phyloP scores from a whole-genome alignment of 2,888 invertebrate genomes.

The Octonoba sinensis region DNA sequence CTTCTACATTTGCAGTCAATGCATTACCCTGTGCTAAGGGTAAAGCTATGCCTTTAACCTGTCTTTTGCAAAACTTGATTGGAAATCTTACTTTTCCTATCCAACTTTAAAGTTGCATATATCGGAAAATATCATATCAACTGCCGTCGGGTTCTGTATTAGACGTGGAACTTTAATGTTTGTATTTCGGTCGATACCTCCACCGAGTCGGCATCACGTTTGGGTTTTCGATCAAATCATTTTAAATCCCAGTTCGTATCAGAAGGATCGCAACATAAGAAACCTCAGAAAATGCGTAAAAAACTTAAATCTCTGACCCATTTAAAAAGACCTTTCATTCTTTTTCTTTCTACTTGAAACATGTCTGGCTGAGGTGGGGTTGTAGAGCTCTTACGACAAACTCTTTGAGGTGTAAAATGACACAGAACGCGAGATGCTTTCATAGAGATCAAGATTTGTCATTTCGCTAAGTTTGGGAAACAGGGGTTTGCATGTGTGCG shows the following conservation, averaged over 20 bases:
- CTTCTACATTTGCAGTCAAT: slow-evolving; percentile 13
- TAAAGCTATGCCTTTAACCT: slow-evolving; percentile 20
- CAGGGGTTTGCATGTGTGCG: slow-evolving; percentile 14
- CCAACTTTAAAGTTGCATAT: slow-evolving; percentile 22
- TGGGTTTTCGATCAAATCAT: slow-evolving; percentile 39
- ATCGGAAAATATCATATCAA: slow-evolving; percentile 33
- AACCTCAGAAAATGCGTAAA: no score
- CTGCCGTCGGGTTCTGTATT: background rate
- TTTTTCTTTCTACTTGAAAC: no score
- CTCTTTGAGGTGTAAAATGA: slow-evolving; percentile 48
- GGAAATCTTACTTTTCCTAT: slow-evolving; percentile 28
- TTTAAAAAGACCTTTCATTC: no score
- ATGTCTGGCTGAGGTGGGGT: background rate
- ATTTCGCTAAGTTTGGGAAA: slow-evolving; percentile 20
- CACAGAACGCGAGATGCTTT: slow-evolving; percentile 6
- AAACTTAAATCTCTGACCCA: no score
- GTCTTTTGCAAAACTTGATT: slow-evolving; percentile 32
- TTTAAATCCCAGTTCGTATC: slow-evolving; percentile 9
- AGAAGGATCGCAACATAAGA: no score
- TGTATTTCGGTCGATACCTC: background rate
- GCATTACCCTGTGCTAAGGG: background rate
- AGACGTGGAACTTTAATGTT: slow-evolving; percentile 4
- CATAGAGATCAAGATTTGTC: slow-evolving; percentile 15
- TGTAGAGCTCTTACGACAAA: background rate
- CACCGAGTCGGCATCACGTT: slow-evolving; percentile 4